These are phyloP conservation scores for Tapera naevia DNA, from an alignment of 2,797 vertebrate species.

Conservation along the genomic window DNA sequence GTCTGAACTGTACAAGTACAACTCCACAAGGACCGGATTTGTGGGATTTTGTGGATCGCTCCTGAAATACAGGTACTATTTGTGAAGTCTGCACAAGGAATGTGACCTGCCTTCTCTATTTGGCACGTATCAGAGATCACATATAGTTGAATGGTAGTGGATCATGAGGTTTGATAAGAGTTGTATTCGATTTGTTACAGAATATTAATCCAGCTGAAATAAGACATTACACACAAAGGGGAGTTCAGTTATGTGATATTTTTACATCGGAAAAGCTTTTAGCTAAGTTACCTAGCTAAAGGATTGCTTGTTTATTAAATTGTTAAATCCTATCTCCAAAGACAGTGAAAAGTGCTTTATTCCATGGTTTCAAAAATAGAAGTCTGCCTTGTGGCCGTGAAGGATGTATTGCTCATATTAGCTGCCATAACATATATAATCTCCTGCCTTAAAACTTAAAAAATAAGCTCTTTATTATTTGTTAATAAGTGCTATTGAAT, in stretches of 20 bases:
- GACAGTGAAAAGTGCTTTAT: slow-evolving; percentile 7
- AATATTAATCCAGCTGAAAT: slow-evolving; percentile 24
- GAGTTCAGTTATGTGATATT: not conserved
- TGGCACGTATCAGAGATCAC: not conserved
- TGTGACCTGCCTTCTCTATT: not conserved
- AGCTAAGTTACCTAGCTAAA: not conserved
- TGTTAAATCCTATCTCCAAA: slow-evolving; percentile 51
- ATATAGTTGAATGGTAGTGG: not conserved
- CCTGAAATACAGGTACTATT: not conserved
- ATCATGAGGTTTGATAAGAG: not conserved
- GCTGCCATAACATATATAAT: not conserved
- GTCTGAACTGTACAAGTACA: not conserved
- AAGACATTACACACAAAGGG: not conserved
- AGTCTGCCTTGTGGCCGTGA: not conserved
- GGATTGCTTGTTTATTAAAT: slow-evolving; percentile 15
- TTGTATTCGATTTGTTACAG: not conserved
- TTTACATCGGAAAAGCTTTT: not conserved
- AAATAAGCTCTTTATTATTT: not conserved
- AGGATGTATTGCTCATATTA: not conserved
- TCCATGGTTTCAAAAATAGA: not conserved
- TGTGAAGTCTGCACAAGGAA: not conserved
- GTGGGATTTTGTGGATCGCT: not conserved
- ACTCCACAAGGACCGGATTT: not conserved
- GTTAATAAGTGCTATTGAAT: not conserved
- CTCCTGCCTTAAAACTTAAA: not conserved